Evolutionary conservation across 2,888 invertebrate species (phyloP), one percentile per base, ranked within the genome.

Genomic region (Gymnosoma rotundatum): DNA sequence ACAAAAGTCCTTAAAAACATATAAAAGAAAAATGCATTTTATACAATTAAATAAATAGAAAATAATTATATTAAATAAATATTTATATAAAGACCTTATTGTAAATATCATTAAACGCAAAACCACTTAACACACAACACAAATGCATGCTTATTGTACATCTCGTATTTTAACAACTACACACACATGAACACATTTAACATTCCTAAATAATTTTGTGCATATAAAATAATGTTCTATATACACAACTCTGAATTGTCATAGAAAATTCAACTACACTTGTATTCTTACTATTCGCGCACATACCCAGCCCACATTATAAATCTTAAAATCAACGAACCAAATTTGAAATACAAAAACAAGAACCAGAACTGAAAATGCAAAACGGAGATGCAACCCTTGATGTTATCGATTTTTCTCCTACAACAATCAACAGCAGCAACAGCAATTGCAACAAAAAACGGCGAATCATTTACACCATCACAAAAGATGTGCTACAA

Each of bases 391-490:
- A 81, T 84, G 84, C 84, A 84, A 78, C 84, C 84, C 84, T 84
- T 78, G 84, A 84, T 81, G 84, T 84, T 84, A 84, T 84, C 81
- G 84, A 84, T 84, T 84, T 73, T 72, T 78, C 84, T 81, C 81
- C 84, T 78, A 81, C 84, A 84, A 84, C 54, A 54, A 61, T 8
- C 21, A 67, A 18, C 36, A 67, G 4, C 50, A 61, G 8, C 63
- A 67, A 6, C 50, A 61, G 16, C 67, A 52, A 8, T 50, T 67
- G 14, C 25, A 60, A 18, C 25, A 38, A 3, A 64, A 3, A 64
- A n/a, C n/a, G 32, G n/a, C 58, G 21, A 48, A 20, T 74, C 52
- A 63, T 48, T 63, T 63, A 61, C 61, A 78, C 10, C 63, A 78
- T 61, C 52, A 20, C 9, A 63, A 36, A 60, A 56, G 66, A 38